These are phyloP conservation scores for Leucophenga varia DNA, from an alignment of 1,140 invertebrate species.

Conservation along the genomic window DNA sequence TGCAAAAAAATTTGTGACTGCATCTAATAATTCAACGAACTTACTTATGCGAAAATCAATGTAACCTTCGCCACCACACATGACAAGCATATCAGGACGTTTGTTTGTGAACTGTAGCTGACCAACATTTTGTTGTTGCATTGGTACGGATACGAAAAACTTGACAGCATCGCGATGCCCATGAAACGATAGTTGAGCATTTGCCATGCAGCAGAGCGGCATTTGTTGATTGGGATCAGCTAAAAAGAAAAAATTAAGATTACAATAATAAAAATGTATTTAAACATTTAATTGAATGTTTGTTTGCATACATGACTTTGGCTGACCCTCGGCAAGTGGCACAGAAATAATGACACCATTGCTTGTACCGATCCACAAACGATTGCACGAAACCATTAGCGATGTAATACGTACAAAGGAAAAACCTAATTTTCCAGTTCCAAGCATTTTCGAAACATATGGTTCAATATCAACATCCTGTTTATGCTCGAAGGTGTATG, in stretches of 20 bases:
- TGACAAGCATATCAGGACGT: slow-evolving; percentile 77
- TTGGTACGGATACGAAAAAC: slow-evolving; percentile 91
- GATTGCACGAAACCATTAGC: slow-evolving; percentile 87
- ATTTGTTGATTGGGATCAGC: slow-evolving; percentile 72
- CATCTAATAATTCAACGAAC: too few species aligned
- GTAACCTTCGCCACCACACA: slow-evolving; percentile 97
- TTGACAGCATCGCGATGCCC: slow-evolving; percentile 97
- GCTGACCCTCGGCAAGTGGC: slow-evolving; percentile 74
- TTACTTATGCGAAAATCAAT: slow-evolving; percentile 98
- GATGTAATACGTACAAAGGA: slow-evolving; percentile 97
- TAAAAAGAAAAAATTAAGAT: too few species aligned
- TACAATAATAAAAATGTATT: too few species aligned
- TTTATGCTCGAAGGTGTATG: slow-evolving; percentile 94
- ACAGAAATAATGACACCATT: slow-evolving; percentile 77
- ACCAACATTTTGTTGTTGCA: slow-evolving; percentile 44
- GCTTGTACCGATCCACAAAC: slow-evolving; percentile 85
- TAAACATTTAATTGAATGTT: too few species aligned
- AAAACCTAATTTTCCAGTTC: slow-evolving; percentile 95
- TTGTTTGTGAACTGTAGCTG: slow-evolving; percentile 52
- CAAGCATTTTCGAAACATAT: slow-evolving; percentile 98
- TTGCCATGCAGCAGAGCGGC: slow-evolving; percentile 95
- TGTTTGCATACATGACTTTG: slow-evolving; percentile 35
- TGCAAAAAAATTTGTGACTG: too few species aligned
- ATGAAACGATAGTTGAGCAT: slow-evolving; percentile 98
- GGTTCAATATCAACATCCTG: slow-evolving; percentile 99